Evolutionary conservation across 1,140 invertebrate species (phyloP).

Genomic region (Drosophila teissieri): DNA sequence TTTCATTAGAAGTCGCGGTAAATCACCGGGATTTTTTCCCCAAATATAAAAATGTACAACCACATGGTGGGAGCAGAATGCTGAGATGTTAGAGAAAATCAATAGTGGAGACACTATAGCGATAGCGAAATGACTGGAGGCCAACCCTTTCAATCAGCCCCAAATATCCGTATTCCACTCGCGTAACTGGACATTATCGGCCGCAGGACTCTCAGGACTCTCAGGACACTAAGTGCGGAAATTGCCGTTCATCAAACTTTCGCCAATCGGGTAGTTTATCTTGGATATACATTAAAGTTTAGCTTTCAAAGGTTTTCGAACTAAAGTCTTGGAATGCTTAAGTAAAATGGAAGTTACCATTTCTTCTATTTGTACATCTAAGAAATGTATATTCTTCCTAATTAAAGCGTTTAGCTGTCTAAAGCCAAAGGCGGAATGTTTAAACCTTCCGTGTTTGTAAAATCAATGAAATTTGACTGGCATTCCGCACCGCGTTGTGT

Average conservation of each 20-base stretch:
- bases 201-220: background rate
- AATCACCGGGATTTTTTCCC: constrained; percentile 24
- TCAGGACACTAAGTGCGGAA: constrained; percentile 1
- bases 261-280: background rate
- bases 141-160: constrained; percentile 23
- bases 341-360: background rate
- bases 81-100: constrained; percentile 12
- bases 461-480: background rate
- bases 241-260: background rate
- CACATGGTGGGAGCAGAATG: background rate
- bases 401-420: background rate
- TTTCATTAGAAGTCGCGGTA: constrained; percentile 62
- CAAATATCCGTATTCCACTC: constrained; percentile 3
- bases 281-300: background rate
- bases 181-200: background rate
- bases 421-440: background rate
- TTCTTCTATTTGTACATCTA: background rate
- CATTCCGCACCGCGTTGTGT: background rate
- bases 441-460: background rate
- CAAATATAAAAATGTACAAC: background rate
- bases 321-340: background rate
- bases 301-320: no score
- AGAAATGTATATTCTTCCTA: no score
- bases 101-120: constrained; percentile 4
- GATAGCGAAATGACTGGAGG: background rate